phyloP scores from a whole-genome alignment of 2,888 invertebrate genomes.

The Coenonympha glycerion region DNA sequence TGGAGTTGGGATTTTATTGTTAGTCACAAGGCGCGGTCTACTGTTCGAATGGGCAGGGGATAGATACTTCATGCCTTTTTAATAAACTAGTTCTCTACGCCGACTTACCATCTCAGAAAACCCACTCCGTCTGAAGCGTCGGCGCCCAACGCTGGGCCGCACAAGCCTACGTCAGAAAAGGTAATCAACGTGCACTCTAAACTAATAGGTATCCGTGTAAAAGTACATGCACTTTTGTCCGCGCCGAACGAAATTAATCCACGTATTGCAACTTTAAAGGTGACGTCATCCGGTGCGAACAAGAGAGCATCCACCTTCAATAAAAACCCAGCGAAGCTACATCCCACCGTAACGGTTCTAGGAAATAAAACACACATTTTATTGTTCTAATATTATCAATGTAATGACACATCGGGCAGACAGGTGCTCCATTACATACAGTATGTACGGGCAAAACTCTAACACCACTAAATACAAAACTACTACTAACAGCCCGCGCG shows the following conservation, averaged over 20 bases:
- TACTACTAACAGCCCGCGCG: slow-evolving; percentile 47
- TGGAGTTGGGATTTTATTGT: slow-evolving; percentile 31
- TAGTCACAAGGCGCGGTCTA: slow-evolving; percentile 43
- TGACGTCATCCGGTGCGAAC: too few relatives aligned
- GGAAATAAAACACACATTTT: slow-evolving; percentile 71
- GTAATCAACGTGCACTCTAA: slow-evolving; percentile 44
- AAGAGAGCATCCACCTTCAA: too few relatives aligned
- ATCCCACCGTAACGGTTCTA: slow-evolving; percentile 45
- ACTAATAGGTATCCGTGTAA: slow-evolving; percentile 33
- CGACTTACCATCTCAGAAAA: slow-evolving; percentile 42
- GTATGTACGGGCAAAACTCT: slow-evolving; percentile 58
- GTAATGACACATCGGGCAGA: slow-evolving; percentile 71
- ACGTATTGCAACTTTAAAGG: too few relatives aligned
- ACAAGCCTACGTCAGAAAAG: slow-evolving; percentile 29
- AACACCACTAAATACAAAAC: slow-evolving; percentile 60
- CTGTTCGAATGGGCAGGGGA: slow-evolving; percentile 32
- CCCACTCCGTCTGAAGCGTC: slow-evolving; percentile 36
- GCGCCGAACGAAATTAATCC: too few relatives aligned
- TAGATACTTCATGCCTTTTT: slow-evolving; percentile 43
- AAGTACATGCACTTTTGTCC: too few relatives aligned
- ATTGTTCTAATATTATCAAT: slow-evolving; percentile 70
- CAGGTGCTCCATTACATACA: slow-evolving; percentile 67
- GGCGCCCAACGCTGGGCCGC: slow-evolving; percentile 46
- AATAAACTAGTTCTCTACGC: slow-evolving; percentile 15
- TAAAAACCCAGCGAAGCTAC: slow-evolving; percentile 48